phyloP scores from a whole-genome alignment of 2,888 invertebrate genomes.

The Coelinius sp. region DNA sequence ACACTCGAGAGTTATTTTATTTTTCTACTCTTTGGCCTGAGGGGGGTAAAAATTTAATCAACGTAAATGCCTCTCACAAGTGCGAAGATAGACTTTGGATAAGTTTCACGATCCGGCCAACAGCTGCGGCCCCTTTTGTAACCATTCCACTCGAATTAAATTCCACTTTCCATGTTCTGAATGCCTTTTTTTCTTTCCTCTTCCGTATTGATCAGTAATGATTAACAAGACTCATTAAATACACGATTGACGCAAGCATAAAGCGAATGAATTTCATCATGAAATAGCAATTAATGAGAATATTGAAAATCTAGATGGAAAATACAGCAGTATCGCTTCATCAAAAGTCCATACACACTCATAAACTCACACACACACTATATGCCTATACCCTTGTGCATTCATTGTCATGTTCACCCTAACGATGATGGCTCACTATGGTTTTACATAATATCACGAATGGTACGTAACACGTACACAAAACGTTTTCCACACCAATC shows the following conservation, averaged over 20 bases:
- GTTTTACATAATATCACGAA: constrained; percentile 27
- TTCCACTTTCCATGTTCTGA: not conserved
- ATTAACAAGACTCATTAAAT: not conserved
- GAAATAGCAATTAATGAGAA: not conserved
- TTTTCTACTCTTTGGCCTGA: not conserved
- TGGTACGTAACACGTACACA: constrained; percentile 23
- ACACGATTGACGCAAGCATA: not conserved
- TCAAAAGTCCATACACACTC: not conserved
- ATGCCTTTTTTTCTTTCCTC: not conserved
- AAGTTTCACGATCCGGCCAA: not conserved
- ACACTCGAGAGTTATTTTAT: constrained; percentile 16
- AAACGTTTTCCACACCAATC: constrained; percentile 8
- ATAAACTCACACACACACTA: not conserved
- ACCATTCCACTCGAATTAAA: not conserved
- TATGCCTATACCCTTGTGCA: not conserved
- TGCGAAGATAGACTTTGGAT: constrained; percentile 16
- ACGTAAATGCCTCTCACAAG: constrained; percentile 19
- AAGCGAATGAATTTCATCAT: not conserved
- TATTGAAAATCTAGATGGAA: not conserved
- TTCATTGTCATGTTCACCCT: not conserved
- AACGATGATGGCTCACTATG: constrained; percentile 22
- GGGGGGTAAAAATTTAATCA: constrained; percentile 16
- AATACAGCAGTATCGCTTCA: not conserved
- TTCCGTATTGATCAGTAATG: not conserved
- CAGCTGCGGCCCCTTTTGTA: not conserved